Conservation (phyloP, 2,113 vertebrate species). For the Uria lomvia region DNA sequence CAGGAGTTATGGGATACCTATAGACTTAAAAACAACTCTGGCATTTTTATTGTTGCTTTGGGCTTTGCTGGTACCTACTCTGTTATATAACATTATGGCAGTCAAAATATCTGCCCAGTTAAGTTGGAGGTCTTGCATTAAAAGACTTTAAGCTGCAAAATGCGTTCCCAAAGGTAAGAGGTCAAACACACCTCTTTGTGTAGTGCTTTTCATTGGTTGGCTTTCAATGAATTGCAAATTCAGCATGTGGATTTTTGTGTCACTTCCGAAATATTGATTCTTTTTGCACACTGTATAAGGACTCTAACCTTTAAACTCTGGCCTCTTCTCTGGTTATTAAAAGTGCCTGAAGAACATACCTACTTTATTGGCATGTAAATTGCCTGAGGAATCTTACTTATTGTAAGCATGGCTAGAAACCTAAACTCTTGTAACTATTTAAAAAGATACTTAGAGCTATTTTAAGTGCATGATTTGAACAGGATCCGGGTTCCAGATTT, state of each 20-base stretch:
- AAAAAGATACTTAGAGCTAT: accelerated
- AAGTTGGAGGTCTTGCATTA: neutral
- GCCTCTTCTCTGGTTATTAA: neutral
- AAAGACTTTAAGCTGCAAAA: neutral
- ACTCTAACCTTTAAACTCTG: neutral
- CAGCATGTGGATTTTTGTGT: neutral
- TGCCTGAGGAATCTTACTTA: neutral
- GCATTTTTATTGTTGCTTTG: neutral
- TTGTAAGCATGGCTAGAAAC: neutral
- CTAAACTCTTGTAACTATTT: neutral
- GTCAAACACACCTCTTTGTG: neutral
- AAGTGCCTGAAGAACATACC: neutral
- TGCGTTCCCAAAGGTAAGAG: neutral
- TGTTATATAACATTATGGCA: neutral
- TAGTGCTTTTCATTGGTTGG: neutral
- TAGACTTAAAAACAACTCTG: neutral
- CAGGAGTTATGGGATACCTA: accelerated
- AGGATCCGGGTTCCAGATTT: neutral
- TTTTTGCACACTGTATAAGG: neutral
- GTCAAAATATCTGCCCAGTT: neutral
- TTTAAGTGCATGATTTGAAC: neutral
- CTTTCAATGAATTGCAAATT: slow-evolving; percentile 2
- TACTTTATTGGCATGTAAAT: neutral
- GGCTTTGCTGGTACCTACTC: neutral
- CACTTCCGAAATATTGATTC: neutral